Base-by-base conservation (phyloP, 2,797 vertebrate genomes). In the Cossypha polioptera region DNA sequence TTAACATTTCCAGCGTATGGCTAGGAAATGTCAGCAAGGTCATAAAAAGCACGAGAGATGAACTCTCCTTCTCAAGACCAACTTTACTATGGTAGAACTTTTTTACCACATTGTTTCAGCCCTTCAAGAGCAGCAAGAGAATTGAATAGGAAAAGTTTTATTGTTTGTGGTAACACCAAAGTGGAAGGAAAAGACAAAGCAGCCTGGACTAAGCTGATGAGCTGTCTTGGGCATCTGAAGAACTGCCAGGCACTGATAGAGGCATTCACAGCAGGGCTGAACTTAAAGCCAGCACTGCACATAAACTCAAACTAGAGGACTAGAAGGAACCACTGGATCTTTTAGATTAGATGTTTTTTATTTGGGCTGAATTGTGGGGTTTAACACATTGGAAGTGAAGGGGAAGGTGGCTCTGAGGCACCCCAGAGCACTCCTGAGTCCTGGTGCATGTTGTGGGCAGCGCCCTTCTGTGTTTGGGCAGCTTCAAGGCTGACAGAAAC, bases 1-100 rank as follows among this genome's bases (percentile, higher is more conserved):
- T 83, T 86, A 90, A 84, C 76, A 84, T 92, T 94, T 95, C 87
- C 67, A 91, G 24, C 53, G 62, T 84, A 94, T 71, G 85, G 91
- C 40, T 90, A 50, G 91, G 76, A 90, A 90, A 78, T 95, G 79
- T 78, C 92, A 94, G 55, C 85, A 78, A 88, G 69, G 89, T 88
- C 75, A 35, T 93, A 94, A 95, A 93, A 90, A 73, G 68, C 82
- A 81, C 29, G 15, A 92, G 89, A 73, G 78, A 66, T 55, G 61
- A 84, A 61, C 62, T 91, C 72, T 10, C 72, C 28, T 80, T 20
- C 72, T 72, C 50, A 65, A 74, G 31, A 75, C 28, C 62, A 88
- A 5, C 26, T 63, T 59, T 42, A 43, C n/a, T 26, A 0, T n/a
- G 69, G 85, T 33, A 45, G 43, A 88, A 79, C 35, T 73, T 80